Evolutionary conservation across 2,888 invertebrate species (phyloP).

Genomic region (Drosophila ezoana): DNA sequence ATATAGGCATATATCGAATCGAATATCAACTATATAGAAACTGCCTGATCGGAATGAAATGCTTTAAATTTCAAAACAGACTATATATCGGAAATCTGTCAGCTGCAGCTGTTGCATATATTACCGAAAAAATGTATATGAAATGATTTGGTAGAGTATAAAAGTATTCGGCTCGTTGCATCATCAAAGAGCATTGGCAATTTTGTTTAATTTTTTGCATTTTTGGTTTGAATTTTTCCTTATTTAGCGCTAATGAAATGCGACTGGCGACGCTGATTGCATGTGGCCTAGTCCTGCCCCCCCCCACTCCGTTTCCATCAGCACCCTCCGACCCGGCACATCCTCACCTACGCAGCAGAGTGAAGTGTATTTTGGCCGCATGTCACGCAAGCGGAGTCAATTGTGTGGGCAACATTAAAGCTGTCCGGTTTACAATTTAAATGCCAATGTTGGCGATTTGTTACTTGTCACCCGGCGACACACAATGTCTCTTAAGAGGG

Average conservation of each 20-base stretch:
- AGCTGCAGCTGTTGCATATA: no score
- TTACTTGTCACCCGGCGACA: slow-evolving; percentile 64
- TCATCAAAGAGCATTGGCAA: background rate
- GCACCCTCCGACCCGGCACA: background rate
- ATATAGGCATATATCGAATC: background rate
- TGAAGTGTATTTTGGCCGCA: slow-evolving; percentile 63
- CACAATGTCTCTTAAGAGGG: background rate
- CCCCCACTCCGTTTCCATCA: background rate
- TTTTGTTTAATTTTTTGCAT: slow-evolving; percentile 17
- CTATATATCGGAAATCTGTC: no score
- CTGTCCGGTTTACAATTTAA: slow-evolving; percentile 73
- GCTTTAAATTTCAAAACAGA: no score
- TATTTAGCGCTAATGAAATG: slow-evolving; percentile 77
- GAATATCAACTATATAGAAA: background rate
- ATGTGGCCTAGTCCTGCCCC: slow-evolving; percentile 64
- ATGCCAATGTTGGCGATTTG: slow-evolving; percentile 78
- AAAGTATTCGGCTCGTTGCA: background rate
- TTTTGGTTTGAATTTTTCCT: slow-evolving; percentile 69
- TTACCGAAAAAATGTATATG: no score
- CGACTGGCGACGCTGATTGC: slow-evolving; percentile 68
- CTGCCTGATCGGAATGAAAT: no score
- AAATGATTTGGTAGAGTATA: background rate
- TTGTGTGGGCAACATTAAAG: slow-evolving; percentile 73
- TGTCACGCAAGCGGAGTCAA: slow-evolving; percentile 75
- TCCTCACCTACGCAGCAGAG: slow-evolving; percentile 24